phyloP scores from a whole-genome alignment of 53 echinoderm and acorn worm species.

The Zoroaster sp. region DNA sequence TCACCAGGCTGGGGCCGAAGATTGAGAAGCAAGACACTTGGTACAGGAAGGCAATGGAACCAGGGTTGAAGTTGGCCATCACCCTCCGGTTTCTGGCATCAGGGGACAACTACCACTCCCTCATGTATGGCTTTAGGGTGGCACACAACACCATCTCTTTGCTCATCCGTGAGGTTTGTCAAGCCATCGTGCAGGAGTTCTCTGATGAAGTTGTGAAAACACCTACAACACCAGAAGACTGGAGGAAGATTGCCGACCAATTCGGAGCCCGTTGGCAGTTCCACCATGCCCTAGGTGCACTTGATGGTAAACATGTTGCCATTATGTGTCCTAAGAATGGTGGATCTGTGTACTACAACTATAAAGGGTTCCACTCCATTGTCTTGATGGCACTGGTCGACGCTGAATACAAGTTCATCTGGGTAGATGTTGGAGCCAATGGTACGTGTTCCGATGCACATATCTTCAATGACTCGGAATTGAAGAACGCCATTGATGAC shows the following conservation, averaged over 20 bases:
- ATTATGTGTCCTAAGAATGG: neutral
- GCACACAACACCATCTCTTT: constrained; percentile 56
- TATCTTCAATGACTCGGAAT: constrained; percentile 46
- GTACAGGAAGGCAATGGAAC: constrained; percentile 15
- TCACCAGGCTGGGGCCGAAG: constrained; percentile 20
- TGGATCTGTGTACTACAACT: constrained; percentile 53
- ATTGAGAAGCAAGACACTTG: constrained; percentile 33
- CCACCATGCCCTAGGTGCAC: constrained; percentile 25
- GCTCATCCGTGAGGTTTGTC: constrained; percentile 45
- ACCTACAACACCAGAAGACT: too few relatives aligned
- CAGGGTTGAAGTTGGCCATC: constrained; percentile 55
- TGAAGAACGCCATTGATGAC: constrained; percentile 1
- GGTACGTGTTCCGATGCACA: constrained; percentile 40
- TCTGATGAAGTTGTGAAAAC: too few relatives aligned
- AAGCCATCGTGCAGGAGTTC: constrained; percentile 47
- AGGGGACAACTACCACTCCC: constrained; percentile 42
- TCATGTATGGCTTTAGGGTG: too few relatives aligned
- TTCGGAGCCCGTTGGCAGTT: constrained; percentile 56
- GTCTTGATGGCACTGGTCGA: constrained; percentile 55
- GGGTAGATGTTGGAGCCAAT: constrained; percentile 43
- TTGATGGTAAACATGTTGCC: constrained; percentile 63
- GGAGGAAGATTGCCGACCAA: constrained; percentile 35
- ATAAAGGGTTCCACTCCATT: constrained; percentile 56
- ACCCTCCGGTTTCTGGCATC: constrained; percentile 42
- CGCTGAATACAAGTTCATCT: constrained; percentile 56